Evolutionary conservation across 2,797 vertebrate genomes (phyloP), one percentile per base, ranked within the genome.

Genomic region (Parauchenoglanis ngamensis): DNA sequence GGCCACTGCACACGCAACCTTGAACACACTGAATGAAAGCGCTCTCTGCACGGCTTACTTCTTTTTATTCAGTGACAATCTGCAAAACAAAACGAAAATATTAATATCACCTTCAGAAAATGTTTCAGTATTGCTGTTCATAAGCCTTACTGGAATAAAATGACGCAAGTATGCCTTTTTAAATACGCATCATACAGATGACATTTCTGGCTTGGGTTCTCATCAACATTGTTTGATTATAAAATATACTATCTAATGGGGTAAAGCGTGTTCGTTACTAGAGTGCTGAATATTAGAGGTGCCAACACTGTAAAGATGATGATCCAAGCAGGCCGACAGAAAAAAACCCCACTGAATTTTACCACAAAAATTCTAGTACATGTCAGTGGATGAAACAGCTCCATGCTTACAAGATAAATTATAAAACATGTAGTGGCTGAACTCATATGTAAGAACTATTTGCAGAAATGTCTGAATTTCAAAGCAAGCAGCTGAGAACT

Each of bases 41-140:
- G 4, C 59, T 59, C 73, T 82, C 83, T 63, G 31, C 54, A 46
- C 3, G 1, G 72, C 56, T 82, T 91, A 92, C 90, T 94, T 93
- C 87, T 93, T 94, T 75, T 35, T 89, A 68, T 23, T 21, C 46
- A 91, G 17, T 10, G 89, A 85, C 84, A 94, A 88, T 57, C 94
- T 95, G 90, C 10, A 90, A 86, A 28, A 17, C 35, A 87, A 85
- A 88, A 21, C 23, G 72, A 10, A 83, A 21, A 15, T 67, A 67
- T 70, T 44, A 49, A 7, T 2, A 49, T 28, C 25, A 44, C 25
- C 23, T 11, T 57, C 10, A 23, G 49, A 56, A 82, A 65, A 82
- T 67, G 52, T n/a, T 65, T 82, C 3, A 49, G 10, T 31, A 49
- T n/a, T n/a, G 59, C 15, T 15, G 54, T 40, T 80, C 10, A 80